A percentile compares a stretch with the other conserved stretches of the same genome.
Evolutionary conservation across 2,113 vertebrate genomes (phyloP).

Genomic region (Toxotes jaculatrix): DNA sequence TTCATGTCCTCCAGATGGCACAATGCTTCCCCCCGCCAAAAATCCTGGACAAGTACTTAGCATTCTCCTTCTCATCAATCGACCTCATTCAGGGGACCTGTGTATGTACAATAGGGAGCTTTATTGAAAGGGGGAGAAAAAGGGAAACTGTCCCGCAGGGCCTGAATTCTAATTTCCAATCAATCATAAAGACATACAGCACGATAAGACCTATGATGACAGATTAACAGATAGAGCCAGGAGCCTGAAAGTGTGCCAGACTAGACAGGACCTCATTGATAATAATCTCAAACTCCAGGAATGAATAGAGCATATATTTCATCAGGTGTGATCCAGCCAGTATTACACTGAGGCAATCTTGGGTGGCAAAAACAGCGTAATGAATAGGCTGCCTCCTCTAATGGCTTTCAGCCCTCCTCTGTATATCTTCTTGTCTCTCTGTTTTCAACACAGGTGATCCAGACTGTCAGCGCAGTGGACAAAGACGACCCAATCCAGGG

Average conservation of each 20-base stretch:
- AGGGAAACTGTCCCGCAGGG: slow-evolving; percentile 57
- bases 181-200: slow-evolving; percentile 81
- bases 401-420: slow-evolving; percentile 42
- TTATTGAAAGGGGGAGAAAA: slow-evolving; percentile 55
- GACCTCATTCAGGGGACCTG: slow-evolving; percentile 71
- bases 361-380: slow-evolving; percentile 64
- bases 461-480: slow-evolving; percentile 95
- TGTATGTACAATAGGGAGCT: slow-evolving; percentile 61
- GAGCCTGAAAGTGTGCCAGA: slow-evolving; percentile 71
- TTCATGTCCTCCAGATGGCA: slow-evolving; percentile 84
- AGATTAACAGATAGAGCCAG: slow-evolving; percentile 80
- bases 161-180: slow-evolving; percentile 80
- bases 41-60: slow-evolving; percentile 76
- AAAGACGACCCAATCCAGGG: slow-evolving; percentile 96
- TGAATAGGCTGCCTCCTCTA: slow-evolving; percentile 62
- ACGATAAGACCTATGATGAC: slow-evolving; percentile 76
- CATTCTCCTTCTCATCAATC: slow-evolving; percentile 80
- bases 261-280: slow-evolving; percentile 77
- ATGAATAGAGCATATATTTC: slow-evolving; percentile 77
- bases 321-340: slow-evolving; percentile 69
- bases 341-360: slow-evolving; percentile 58
- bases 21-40: slow-evolving; percentile 76
- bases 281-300: slow-evolving; percentile 76
- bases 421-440: slow-evolving; percentile 65
- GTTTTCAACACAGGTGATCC: slow-evolving; percentile 90